phyloP scores from a whole-genome alignment of 2,888 invertebrate species.

The Brachypterus glaber region DNA sequence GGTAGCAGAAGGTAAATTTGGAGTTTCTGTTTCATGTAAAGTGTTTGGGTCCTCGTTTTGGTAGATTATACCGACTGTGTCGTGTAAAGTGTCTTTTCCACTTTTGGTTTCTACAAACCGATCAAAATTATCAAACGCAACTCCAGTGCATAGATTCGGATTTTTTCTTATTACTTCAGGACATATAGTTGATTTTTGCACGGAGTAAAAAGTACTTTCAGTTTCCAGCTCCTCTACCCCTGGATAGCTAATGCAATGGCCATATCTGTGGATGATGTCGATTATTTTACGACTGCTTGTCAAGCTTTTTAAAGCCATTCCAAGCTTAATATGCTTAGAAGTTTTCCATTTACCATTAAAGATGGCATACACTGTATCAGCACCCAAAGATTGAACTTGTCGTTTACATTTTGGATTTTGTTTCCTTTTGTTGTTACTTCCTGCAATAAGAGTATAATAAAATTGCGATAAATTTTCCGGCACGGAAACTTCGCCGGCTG shows the following conservation, averaged over 20 bases:
- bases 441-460: constrained; percentile 14
- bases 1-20: constrained; percentile 14
- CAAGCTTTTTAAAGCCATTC: constrained; percentile 14
- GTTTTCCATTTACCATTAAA: constrained; percentile 13
- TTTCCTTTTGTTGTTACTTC: constrained; percentile 7
- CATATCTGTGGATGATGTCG: constrained; percentile 16
- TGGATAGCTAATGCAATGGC: constrained; percentile 16
- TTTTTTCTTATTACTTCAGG: constrained; percentile 12
- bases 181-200: constrained; percentile 9
- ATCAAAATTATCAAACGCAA: constrained; percentile 20
- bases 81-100: constrained; percentile 17
- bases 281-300: constrained; percentile 17
- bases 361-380: constrained; percentile 10
- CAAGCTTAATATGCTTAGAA: constrained; percentile 14
- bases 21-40: constrained; percentile 16
- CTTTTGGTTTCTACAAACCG: constrained; percentile 16
- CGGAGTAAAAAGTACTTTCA: constrained; percentile 14
- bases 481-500: constrained; percentile 15
- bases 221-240: constrained; percentile 17
- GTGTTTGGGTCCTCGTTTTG: constrained; percentile 10
- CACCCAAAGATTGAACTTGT: constrained; percentile 10
- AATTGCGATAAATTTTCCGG: constrained; percentile 14
- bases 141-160: constrained; percentile 9
- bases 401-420: constrained; percentile 5
- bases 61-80: constrained; percentile 11